phyloP scores from a whole-genome alignment of 2,113 vertebrate species.

The Sardina pilchardus region DNA sequence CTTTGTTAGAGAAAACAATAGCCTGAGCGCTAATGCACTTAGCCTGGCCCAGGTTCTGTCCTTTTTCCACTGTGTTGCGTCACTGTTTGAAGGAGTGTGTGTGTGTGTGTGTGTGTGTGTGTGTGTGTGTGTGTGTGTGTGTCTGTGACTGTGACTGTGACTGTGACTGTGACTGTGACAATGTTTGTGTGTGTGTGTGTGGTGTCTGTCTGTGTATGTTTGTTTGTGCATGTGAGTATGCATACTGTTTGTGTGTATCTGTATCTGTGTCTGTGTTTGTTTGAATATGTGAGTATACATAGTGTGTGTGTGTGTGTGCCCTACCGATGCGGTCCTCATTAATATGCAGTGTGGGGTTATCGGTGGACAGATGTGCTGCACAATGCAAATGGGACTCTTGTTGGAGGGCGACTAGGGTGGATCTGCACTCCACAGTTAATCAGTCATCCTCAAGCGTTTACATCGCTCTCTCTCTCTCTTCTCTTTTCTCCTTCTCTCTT shows the following conservation, averaged over 20 bases:
- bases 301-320: neutral
- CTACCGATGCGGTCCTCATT: slow-evolving; percentile 22
- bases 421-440: slow-evolving; percentile 64
- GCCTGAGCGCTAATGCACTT: neutral
- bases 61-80: neutral
- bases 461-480: neutral
- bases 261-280: neutral
- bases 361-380: slow-evolving; percentile 65
- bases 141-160: neutral
- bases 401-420: slow-evolving; percentile 61
- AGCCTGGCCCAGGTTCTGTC: neutral
- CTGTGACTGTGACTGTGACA: neutral
- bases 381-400: slow-evolving; percentile 68
- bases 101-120: neutral
- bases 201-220: neutral
- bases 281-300: neutral
- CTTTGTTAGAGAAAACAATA: slow-evolving; percentile 53
- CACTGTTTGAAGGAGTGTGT: neutral
- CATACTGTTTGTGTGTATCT: neutral
- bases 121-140: slow-evolving; percentile 5
- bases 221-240: neutral
- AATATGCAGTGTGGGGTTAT: slow-evolving; percentile 63
- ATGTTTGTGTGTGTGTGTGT: neutral
- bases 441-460: slow-evolving; percentile 53
- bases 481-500: no score